phyloP scores from a whole-genome alignment of 2,888 invertebrate genomes.

The Cristatella mucedo region DNA sequence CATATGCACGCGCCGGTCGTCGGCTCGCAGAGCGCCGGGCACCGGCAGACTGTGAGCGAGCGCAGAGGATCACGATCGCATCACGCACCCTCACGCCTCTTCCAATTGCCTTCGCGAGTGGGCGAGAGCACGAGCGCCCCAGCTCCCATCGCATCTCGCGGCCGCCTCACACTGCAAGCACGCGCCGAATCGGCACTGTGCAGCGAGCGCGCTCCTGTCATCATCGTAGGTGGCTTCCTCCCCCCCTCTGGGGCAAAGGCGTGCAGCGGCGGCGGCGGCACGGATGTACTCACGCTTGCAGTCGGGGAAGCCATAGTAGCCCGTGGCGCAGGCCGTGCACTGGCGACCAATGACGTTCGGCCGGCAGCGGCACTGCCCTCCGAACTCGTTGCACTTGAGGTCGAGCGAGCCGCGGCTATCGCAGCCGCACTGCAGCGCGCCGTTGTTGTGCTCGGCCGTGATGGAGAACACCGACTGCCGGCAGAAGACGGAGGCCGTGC shows the following conservation, averaged over 20 bases:
- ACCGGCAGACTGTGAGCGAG: constrained; percentile 38
- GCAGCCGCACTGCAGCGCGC: constrained; percentile 74
- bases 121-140: too few species aligned
- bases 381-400: constrained; percentile 77
- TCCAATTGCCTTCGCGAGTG: too few species aligned
- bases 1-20: constrained; percentile 79
- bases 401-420: constrained; percentile 68
- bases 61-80: too few species aligned
- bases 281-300: constrained; percentile 52
- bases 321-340: constrained; percentile 48
- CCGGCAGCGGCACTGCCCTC: constrained; percentile 86
- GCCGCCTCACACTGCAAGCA: too few species aligned
- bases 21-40: constrained; percentile 71
- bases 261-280: too few species aligned
- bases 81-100: too few species aligned
- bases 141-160: too few species aligned
- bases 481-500: too few species aligned
- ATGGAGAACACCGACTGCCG: constrained; percentile 77
- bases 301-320: constrained; percentile 85
- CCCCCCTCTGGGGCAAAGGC: too few species aligned
- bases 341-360: constrained; percentile 77
- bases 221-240: too few species aligned
- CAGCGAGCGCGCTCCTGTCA: too few species aligned
- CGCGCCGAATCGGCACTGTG: too few species aligned
- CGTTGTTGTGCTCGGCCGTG: constrained; percentile 83